Percentiles rank a stretch among this genome's conserved stretches.
Evolutionary conservation across 2,797 vertebrate species (phyloP).

Genomic region (Epinephelus coioides): DNA sequence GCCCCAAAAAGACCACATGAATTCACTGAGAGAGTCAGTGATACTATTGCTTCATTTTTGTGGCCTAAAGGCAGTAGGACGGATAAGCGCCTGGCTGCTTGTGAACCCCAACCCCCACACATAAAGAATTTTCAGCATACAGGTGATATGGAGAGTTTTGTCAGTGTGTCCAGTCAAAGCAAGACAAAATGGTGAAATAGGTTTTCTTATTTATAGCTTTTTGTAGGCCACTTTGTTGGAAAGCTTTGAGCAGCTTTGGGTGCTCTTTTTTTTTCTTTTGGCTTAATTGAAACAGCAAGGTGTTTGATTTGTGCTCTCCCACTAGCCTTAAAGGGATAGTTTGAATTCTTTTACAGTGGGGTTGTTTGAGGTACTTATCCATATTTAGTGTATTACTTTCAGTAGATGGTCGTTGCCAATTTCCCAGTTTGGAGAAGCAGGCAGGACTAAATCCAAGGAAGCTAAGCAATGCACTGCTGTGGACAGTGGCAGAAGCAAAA

Average conservation of each 20-base stretch:
- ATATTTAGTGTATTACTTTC: too few species aligned
- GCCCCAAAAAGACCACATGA: constrained; percentile 23
- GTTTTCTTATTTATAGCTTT: neutral
- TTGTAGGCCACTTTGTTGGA: neutral
- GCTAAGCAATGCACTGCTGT: too few species aligned
- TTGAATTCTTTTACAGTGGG: too few species aligned
- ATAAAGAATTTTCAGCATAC: constrained; percentile 68
- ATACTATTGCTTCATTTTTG: constrained; percentile 40
- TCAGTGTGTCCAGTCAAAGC: constrained; percentile 26
- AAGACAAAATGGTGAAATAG: constrained; percentile 39
- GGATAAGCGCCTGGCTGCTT: constrained; percentile 60
- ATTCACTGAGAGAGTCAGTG: constrained; percentile 41
- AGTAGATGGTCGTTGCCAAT: too few species aligned
- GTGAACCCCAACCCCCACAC: constrained; percentile 64
- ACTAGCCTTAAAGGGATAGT: neutral
- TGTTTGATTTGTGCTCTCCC: constrained; percentile 27
- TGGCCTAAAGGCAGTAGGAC: constrained; percentile 52
- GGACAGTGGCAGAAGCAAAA: too few species aligned
- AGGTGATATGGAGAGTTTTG: constrained; percentile 64
- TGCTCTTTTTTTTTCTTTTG: neutral
- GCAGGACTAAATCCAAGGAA: too few species aligned
- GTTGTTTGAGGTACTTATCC: too few species aligned
- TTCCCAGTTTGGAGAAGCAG: too few species aligned
- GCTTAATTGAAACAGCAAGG: constrained; percentile 16
- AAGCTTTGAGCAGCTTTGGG: neutral